phyloP scores from a whole-genome alignment of 2,113 vertebrate genomes.

The Thunnus thynnus region DNA sequence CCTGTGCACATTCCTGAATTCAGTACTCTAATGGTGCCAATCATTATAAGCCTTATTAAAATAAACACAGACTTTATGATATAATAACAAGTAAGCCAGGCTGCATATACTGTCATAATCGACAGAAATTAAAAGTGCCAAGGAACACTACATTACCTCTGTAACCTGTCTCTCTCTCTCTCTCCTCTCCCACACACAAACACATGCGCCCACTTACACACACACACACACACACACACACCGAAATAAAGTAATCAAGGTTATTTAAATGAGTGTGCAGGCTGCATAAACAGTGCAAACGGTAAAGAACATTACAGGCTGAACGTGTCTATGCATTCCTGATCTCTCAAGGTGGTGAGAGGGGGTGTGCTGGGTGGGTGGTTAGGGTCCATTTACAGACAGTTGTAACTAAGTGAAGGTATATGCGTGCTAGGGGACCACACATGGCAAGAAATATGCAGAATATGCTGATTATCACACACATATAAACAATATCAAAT shows the following conservation, averaged over 20 bases:
- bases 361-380: constrained; percentile 43
- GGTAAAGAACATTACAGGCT: constrained; percentile 67
- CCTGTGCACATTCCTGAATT: constrained; percentile 75
- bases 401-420: constrained; percentile 37
- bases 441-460: constrained; percentile 21
- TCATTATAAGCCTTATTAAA: constrained; percentile 83
- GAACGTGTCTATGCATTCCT: constrained; percentile 64
- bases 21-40: constrained; percentile 76
- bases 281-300: constrained; percentile 74
- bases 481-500: constrained; percentile 30
- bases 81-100: constrained; percentile 78
- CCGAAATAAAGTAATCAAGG: constrained; percentile 81
- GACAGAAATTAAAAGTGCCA: constrained; percentile 73
- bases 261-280: constrained; percentile 81
- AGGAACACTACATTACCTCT: constrained; percentile 61
- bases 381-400: constrained; percentile 51
- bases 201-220: constrained; percentile 3
- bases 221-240: constrained; percentile 34
- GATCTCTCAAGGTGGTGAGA: constrained; percentile 48
- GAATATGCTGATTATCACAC: not conserved
- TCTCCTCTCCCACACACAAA: constrained; percentile 39
- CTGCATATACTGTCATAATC: constrained; percentile 69
- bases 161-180: constrained; percentile 40
- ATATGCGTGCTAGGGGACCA: constrained; percentile 29
- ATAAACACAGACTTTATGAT: constrained; percentile 80